These are phyloP conservation scores for Triops longicaudatus DNA, from an alignment of 1,140 invertebrate species.

Conservation along the genomic window DNA sequence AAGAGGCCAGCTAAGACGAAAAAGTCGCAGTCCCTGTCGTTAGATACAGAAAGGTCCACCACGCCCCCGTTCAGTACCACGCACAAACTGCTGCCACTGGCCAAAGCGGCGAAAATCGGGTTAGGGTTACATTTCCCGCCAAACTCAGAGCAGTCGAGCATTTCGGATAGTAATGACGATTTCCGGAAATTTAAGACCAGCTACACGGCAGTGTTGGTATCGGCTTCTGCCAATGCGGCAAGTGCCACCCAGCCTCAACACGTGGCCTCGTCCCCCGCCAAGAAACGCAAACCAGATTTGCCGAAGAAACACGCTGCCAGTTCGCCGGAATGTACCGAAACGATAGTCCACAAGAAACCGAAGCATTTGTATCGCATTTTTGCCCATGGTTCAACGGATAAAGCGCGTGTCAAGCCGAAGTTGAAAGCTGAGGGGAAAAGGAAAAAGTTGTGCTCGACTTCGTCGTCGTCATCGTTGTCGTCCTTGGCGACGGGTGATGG, in stretches of 20 bases:
- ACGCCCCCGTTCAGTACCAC: not conserved
- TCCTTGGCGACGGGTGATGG: not conserved
- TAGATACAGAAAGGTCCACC: not conserved
- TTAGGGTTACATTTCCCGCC: not conserved
- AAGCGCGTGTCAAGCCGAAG: conserved; percentile 53
- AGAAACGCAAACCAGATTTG: conserved; percentile 72
- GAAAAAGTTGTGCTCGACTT: conserved; percentile 40
- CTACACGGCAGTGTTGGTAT: conserved; percentile 22
- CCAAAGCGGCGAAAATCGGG: not conserved
- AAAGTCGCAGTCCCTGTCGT: not conserved
- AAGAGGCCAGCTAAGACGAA: not conserved
- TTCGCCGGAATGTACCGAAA: conserved; percentile 53
- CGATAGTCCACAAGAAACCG: conserved; percentile 67
- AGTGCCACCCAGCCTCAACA: not conserved
- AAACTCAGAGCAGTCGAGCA: not conserved
- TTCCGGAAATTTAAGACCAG: conserved; percentile 16
- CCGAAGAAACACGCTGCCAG: conserved; percentile 60
- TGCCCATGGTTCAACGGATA: conserved; percentile 27
- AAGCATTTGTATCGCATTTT: conserved; percentile 36
- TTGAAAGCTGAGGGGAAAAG: conserved; percentile 56
- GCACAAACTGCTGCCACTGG: not conserved
- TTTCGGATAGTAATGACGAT: not conserved
- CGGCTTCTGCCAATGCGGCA: not conserved
- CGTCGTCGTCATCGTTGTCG: conserved; percentile 31
- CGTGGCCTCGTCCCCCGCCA: conserved; percentile 34